Evolutionary conservation across 92 coral and sea anemone genomes (phyloP), one percentile per base, ranked within the genome.

Genomic region (Pocillopora meandrina): DNA sequence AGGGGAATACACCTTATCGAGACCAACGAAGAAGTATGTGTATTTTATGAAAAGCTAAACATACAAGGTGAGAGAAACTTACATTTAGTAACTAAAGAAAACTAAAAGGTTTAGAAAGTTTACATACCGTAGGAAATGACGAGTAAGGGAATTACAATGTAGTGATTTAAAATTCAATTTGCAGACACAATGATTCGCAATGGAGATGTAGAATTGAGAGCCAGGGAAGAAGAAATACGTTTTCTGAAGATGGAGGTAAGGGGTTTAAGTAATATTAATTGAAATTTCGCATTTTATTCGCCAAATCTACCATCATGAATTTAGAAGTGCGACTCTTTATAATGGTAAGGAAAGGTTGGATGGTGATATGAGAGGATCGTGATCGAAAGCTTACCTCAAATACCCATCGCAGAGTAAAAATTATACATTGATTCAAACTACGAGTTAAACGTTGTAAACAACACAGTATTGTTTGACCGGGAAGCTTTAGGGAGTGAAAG

Each of bases 11-110:
- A 90, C 35, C 92, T 96, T 16, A 96, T 96, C 65, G 99, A 96
- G 91, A 88, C 98, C 70, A 96, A 96, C 78, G 99, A 96, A 90
- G 99, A 96, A 89, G 99, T 96, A 14, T 96, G 99, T 72, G 99
- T 96, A 23, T 96, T 96, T 77, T 96, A 96, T 80, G 99, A 96
- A 79, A 96, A 95, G 75, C 86, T 96, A 19, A 96, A 96, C 84
- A 95, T 96, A 71, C 99, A 96, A 96, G 99, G 99, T 96, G 75
- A 77, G 86, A 26, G 33, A 34, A 16, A 56, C 20, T 26, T 6
- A 3, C 52, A 7, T 42, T 42, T 3, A 42, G 52, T 42, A 69
- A 34, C 9, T 19, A 31, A 69, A 34, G 14, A 15, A 69, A 14
- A 6, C 7, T 18, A 1, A 10, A 8, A 18, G 11, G 61, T 17